phyloP scores from a whole-genome alignment of 2,113 vertebrate species.

The Rattus rattus region DNA sequence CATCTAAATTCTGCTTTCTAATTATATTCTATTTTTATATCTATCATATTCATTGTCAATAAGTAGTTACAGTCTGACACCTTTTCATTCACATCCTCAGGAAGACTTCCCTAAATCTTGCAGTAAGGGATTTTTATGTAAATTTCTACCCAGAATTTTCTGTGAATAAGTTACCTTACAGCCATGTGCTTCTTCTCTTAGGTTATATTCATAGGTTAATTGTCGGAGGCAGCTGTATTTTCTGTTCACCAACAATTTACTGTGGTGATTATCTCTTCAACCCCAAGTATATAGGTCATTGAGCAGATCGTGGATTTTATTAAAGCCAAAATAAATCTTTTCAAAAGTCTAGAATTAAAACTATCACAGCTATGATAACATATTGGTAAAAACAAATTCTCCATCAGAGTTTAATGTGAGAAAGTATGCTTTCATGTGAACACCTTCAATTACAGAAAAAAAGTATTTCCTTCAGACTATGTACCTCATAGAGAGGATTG shows the following conservation, averaged over 20 bases:
- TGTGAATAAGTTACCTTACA: rapidly evolving
- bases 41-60: background rate
- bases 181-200: background rate
- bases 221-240: rapidly evolving
- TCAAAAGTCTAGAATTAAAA: background rate
- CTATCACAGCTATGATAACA: background rate
- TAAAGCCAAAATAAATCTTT: background rate
- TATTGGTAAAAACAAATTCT: background rate
- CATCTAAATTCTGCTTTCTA: rapidly evolving
- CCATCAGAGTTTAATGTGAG: background rate
- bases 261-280: background rate
- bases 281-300: background rate
- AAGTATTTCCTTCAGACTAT: background rate
- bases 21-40: too few relatives aligned
- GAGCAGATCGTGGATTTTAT: background rate
- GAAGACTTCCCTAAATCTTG: background rate
- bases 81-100: too few relatives aligned
- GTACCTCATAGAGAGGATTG: rapidly evolving
- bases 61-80: background rate
- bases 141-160: background rate
- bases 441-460: too few relatives aligned
- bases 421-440: background rate
- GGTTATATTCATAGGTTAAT: rapidly evolving
- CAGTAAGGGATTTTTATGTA: rapidly evolving
- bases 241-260: too few relatives aligned